Conservation (phyloP, 2,797 vertebrate genomes). For the Mormyrus hasselquistii region DNA sequence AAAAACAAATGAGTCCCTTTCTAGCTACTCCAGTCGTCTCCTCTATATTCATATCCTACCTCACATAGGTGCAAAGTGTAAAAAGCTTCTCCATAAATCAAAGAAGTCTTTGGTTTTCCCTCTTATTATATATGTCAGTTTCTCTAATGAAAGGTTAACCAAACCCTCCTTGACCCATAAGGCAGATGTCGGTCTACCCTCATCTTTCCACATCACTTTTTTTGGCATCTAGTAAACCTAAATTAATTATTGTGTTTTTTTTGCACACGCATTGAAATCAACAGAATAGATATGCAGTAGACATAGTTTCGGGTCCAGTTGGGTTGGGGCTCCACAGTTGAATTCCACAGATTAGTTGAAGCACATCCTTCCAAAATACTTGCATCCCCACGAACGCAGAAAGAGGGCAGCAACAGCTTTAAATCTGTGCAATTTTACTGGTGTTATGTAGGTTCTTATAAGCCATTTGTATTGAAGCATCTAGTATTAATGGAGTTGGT, state of each 20-base stretch:
- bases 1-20: not conserved
- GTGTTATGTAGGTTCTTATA: constrained; percentile 10
- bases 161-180: not conserved
- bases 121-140: not conserved
- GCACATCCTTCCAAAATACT: not conserved
- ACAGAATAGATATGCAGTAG: not conserved
- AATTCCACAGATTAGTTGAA: too few species aligned
- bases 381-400: not conserved
- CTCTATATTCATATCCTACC: not conserved
- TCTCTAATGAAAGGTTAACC: not conserved
- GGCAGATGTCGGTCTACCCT: not conserved
- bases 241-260: not conserved
- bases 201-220: not conserved
- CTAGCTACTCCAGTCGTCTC: not conserved
- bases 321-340: not conserved
- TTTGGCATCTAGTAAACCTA: not conserved
- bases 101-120: not conserved
- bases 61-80: not conserved
- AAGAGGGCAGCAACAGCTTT: not conserved
- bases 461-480: constrained; percentile 19
- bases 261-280: not conserved
- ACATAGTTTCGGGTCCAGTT: not conserved
- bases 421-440: not conserved
- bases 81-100: not conserved
- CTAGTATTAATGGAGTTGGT: constrained; percentile 14